A percentile compares a stretch with the other conserved stretches of the same genome.
phyloP scores from a whole-genome alignment of 1,140 invertebrate genomes.

The Caenorhabditis latens region DNA sequence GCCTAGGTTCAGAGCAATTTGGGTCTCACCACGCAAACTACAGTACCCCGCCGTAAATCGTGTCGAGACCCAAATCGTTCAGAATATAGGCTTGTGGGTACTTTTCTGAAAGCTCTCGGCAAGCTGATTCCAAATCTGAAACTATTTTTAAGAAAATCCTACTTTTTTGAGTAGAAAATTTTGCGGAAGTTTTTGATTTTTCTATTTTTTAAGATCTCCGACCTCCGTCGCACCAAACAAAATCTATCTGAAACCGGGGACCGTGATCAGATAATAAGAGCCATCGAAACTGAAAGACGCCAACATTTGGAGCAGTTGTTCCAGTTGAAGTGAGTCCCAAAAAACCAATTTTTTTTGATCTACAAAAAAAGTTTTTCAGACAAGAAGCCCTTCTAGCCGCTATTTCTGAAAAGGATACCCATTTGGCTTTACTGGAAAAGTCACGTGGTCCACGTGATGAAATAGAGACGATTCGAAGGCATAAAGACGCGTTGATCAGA shows the following conservation, averaged over 20 bases:
- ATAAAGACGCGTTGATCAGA: constrained; percentile 68
- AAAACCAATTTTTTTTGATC: neutral
- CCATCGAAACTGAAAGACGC: constrained; percentile 82
- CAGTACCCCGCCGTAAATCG: too few relatives aligned
- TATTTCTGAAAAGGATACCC: constrained; percentile 88
- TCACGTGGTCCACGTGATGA: constrained; percentile 81
- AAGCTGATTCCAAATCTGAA: too few relatives aligned
- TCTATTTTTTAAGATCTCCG: constrained; percentile 75
- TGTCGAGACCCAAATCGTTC: too few relatives aligned
- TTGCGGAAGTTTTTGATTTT: constrained; percentile 10
- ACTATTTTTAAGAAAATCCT: too few relatives aligned
- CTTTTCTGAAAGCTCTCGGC: too few relatives aligned
- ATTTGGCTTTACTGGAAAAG: constrained; percentile 87
- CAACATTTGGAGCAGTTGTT: constrained; percentile 84
- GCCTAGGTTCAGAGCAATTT: neutral
- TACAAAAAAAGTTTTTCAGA: constrained; percentile 80
- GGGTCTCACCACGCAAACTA: neutral
- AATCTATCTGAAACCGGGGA: constrained; percentile 74
- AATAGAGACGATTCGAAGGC: constrained; percentile 79
- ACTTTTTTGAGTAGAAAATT: neutral
- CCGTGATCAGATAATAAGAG: constrained; percentile 81
- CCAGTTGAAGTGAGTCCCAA: constrained; percentile 84
- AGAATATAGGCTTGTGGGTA: too few relatives aligned
- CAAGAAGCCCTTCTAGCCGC: constrained; percentile 86
- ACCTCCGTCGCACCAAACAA: constrained; percentile 70